Percentiles rank a stretch among this genome's conserved stretches.
These are phyloP conservation scores for Dicyrtomina minuta DNA, from an alignment of 2,888 invertebrate species.

Conservation along the genomic window DNA sequence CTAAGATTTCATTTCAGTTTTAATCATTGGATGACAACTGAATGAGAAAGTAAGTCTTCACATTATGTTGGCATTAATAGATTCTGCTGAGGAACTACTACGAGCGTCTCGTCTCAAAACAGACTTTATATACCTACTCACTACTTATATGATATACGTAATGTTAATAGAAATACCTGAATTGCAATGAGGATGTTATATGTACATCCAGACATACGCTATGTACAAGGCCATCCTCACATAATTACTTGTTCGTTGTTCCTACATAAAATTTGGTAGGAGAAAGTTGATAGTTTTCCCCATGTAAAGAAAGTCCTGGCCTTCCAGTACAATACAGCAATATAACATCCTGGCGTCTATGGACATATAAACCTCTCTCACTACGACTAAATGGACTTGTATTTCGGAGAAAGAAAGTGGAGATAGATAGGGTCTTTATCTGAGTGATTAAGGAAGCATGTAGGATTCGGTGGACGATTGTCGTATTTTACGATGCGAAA, in stretches of 20 bases:
- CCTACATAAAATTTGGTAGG: no score
- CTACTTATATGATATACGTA: no score
- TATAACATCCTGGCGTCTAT: neutral
- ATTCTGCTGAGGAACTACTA: no score
- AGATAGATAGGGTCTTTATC: conserved; percentile 47
- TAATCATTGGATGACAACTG: conserved; percentile 28
- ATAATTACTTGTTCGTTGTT: no score
- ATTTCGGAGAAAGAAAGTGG: conserved; percentile 5
- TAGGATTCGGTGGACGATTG: conserved; percentile 49
- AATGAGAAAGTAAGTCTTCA: conserved; percentile 18
- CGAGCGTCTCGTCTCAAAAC: no score
- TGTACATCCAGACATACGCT: no score
- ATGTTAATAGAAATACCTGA: no score
- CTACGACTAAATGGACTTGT: neutral
- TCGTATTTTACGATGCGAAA: conserved; percentile 47
- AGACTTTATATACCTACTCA: no score
- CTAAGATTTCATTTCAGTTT: conserved; percentile 52
- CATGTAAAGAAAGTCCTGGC: neutral
- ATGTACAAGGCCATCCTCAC: no score
- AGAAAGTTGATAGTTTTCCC: no score
- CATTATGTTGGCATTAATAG: neutral
- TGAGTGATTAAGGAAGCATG: conserved; percentile 51
- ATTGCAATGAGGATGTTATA: no score
- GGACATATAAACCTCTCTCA: neutral
- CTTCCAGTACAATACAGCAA: no score